These are phyloP conservation scores for Thereva nobilitata DNA, from an alignment of 2,888 invertebrate genomes.

Conservation along the genomic window DNA sequence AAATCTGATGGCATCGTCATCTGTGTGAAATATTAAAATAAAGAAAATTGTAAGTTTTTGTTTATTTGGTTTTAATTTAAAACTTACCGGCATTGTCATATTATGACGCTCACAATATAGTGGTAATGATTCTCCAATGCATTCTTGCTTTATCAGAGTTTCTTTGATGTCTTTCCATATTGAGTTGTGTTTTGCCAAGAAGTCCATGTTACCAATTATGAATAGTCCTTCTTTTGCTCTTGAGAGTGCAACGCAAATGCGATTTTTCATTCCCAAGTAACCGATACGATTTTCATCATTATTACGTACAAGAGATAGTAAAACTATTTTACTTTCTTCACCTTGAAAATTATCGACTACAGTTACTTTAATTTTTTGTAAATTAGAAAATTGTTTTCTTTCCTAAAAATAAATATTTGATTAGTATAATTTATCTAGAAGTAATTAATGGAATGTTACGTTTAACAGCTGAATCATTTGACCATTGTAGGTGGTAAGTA, in stretches of 20 bases:
- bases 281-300: slow-evolving; percentile 71
- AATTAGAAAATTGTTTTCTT: slow-evolving; percentile 44
- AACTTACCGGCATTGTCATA: slow-evolving; percentile 48
- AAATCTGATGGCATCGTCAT: slow-evolving; percentile 16
- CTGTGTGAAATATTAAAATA: not conserved
- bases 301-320: slow-evolving; percentile 78
- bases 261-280: slow-evolving; percentile 70
- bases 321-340: slow-evolving; percentile 76
- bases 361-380: slow-evolving; percentile 63
- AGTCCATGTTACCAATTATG: slow-evolving; percentile 72
- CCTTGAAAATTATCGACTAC: slow-evolving; percentile 83
- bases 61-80: not conserved
- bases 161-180: slow-evolving; percentile 62
- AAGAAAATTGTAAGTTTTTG: not conserved
- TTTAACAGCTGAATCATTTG: slow-evolving; percentile 62
- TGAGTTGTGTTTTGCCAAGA: slow-evolving; percentile 60
- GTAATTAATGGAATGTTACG: slow-evolving; percentile 27
- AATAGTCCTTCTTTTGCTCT: slow-evolving; percentile 72
- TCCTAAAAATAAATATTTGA: slow-evolving; percentile 43
- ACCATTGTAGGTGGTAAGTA: slow-evolving; percentile 73
- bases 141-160: slow-evolving; percentile 59
- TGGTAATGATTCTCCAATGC: slow-evolving; percentile 61
- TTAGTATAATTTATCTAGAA: not conserved
- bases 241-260: slow-evolving; percentile 78
- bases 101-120: slow-evolving; percentile 60